Base-by-base conservation (phyloP, 1,140 invertebrate species). In the Aphelenchoides avenae region DNA sequence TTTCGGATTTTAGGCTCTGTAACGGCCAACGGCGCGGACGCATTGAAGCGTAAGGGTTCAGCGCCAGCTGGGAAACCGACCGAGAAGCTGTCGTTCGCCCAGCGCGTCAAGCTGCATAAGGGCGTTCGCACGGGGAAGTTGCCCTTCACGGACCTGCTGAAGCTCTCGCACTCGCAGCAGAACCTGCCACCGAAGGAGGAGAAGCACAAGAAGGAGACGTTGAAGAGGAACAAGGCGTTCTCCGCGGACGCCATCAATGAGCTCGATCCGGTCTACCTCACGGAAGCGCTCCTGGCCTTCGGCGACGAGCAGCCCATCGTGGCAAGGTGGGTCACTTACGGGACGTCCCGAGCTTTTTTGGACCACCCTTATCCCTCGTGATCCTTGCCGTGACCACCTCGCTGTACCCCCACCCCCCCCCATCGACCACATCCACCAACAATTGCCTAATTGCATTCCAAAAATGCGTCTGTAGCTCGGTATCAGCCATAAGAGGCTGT, bases 231-330 rank as follows among this genome's bases (percentile, higher is more conserved):
- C 15, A 57, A 57, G 29, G 51, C 51, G 3, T 51, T 51, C 31
- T 70, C 67, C 6, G 61, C 68, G 5, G 65, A 67, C 43, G 53
- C 47, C 18, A 65, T 67, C 20, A 33, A 49, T 40, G 42, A 67
- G 22, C 18, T 67, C n/a, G 65, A 67, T 49, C 50, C 65, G n/a
- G 53, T 29, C 11, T 56, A 70, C 24, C 46, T 67, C 29, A 62
- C 52, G 18, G 65, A 67, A 42, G 65, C 65, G 2, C 39, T 67
- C 18, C 27, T 64, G 26, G 58, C 67, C 20, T 41, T 67, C 42
- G 65, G 66, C 9, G 63, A 65, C 51, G 57, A 64, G 27, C 65
- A 67, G 36, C 65, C 65, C 20, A 56, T 50, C 18, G 64, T 66
- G n/a, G 64, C 64, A 26, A 68, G 64, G 64, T 66, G 51, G 41